These are phyloP conservation scores for Boleophthalmus pectinirostris DNA, from an alignment of 2,113 vertebrate species.

Conservation along the genomic window DNA sequence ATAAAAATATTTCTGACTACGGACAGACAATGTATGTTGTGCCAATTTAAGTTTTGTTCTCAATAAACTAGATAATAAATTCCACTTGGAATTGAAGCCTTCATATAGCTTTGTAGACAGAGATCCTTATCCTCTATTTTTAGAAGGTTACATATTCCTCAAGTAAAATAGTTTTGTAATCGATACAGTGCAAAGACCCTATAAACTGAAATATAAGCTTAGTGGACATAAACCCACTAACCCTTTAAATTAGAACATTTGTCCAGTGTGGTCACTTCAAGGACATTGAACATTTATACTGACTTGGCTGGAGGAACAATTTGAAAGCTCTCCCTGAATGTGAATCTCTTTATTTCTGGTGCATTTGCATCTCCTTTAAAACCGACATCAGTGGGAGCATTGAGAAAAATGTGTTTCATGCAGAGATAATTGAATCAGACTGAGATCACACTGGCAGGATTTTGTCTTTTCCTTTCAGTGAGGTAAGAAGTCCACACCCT, in stretches of 20 bases:
- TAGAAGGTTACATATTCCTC: too few species aligned
- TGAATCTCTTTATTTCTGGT: constrained; percentile 39
- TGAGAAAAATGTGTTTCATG: constrained; percentile 22
- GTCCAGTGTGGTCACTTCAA: constrained; percentile 36
- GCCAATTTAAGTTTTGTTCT: not conserved
- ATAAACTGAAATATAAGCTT: too few species aligned
- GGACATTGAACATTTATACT: constrained; percentile 45
- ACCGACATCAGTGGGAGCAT: constrained; percentile 21
- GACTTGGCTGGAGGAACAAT: constrained; percentile 28
- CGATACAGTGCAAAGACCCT: too few species aligned
- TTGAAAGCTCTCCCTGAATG: constrained; percentile 30
- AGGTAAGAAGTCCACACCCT: constrained; percentile 25
- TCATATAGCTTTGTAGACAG: not conserved
- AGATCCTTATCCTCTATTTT: too few species aligned
- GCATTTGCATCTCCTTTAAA: constrained; percentile 28
- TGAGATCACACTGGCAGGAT: constrained; percentile 7
- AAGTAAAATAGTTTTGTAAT: not conserved
- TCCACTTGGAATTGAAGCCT: not conserved
- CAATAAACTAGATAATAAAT: not conserved
- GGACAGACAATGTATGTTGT: not conserved
- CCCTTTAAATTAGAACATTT: constrained; percentile 14
- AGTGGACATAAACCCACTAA: too few species aligned
- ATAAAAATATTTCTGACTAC: not conserved
- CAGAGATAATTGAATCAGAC: constrained; percentile 29
- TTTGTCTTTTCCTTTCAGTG: constrained; percentile 3